Conservation (phyloP, 2,888 invertebrate genomes). For the Stenchaetothrips biformis region DNA sequence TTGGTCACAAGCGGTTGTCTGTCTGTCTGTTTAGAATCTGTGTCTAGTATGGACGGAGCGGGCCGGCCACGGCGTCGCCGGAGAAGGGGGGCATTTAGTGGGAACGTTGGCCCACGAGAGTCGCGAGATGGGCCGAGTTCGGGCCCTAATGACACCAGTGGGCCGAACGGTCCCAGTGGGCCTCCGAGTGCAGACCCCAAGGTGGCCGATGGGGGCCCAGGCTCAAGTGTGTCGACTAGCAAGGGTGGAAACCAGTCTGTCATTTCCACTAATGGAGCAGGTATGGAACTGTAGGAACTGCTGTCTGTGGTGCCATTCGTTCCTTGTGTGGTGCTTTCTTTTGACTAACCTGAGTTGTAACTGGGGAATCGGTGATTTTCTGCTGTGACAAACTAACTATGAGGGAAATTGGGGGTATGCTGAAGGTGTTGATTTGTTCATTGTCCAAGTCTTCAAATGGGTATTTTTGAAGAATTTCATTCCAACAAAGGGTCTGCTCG, state of each 20-base stretch:
- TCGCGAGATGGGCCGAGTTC: too few species aligned
- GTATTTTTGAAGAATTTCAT: too few species aligned
- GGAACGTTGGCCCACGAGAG: background rate
- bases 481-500: too few species aligned
- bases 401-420: too few species aligned
- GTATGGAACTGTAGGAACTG: background rate
- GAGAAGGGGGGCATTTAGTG: slow-evolving; percentile 40
- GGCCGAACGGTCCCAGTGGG: background rate
- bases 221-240: background rate
- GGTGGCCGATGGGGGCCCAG: background rate
- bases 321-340: too few species aligned
- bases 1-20: slow-evolving; percentile 39
- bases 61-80: slow-evolving; percentile 49
- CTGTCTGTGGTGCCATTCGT: too few species aligned
- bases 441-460: too few species aligned
- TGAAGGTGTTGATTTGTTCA: too few species aligned
- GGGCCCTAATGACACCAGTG: background rate
- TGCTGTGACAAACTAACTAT: too few species aligned
- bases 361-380: too few species aligned
- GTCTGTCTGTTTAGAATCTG: slow-evolving; percentile 50
- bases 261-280: background rate
- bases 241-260: background rate
- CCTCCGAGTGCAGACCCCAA: background rate
- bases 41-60: slow-evolving; percentile 59
- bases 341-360: too few species aligned